Percentiles rank a stretch among this genome's conserved stretches.
Evolutionary conservation across 2,113 vertebrate genomes (phyloP).

Genomic region (Bufo gargarizans): DNA sequence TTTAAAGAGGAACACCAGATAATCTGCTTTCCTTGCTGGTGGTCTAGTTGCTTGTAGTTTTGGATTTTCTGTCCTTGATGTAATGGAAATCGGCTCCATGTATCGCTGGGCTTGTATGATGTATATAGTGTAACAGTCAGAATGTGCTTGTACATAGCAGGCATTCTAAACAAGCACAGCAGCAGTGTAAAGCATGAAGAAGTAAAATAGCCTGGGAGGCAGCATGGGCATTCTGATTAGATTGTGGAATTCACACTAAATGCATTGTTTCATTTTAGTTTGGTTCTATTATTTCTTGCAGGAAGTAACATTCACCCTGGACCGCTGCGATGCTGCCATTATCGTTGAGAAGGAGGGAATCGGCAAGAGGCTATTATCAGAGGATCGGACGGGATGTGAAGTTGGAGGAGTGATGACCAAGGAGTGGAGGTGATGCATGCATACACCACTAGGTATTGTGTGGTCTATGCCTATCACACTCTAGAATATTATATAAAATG

Average conservation of each 20-base stretch:
- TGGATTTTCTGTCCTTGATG: neutral
- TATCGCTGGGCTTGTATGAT: neutral
- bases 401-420: slow-evolving; percentile 74
- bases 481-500: too few species aligned
- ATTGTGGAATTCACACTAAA: neutral
- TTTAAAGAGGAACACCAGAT: too few species aligned
- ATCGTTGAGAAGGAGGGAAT: slow-evolving; percentile 81
- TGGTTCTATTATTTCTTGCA: slow-evolving; percentile 54
- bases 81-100: neutral
- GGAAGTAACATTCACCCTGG: slow-evolving; percentile 82
- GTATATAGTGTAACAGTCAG: too few species aligned
- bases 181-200: neutral
- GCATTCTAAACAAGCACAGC: neutral
- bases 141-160: too few species aligned
- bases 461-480: too few species aligned
- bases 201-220: neutral
- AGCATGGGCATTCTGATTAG: neutral
- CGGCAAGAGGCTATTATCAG: slow-evolving; percentile 78
- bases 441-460: too few species aligned
- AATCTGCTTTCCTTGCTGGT: too few species aligned
- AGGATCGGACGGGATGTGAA: slow-evolving; percentile 82
- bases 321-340: slow-evolving; percentile 74
- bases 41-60: neutral
- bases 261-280: neutral
- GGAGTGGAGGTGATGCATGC: slow-evolving; percentile 72